These are phyloP conservation scores for Sciurus vulgaris DNA, from an alignment of 2,797 vertebrate genomes.

Conservation along the genomic window DNA sequence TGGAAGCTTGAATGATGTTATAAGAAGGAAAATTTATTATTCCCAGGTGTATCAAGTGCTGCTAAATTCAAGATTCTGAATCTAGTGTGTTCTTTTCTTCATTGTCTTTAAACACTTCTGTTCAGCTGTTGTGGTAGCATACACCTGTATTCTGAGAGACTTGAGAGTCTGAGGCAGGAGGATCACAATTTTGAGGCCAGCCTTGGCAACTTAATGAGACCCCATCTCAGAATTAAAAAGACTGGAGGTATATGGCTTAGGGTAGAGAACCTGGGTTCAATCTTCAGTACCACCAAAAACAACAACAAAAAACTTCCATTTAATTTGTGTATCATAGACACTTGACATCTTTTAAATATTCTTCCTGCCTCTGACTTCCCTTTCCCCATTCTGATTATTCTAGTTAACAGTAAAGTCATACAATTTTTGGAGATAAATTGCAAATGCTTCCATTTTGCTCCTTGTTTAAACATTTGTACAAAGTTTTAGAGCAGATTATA, in stretches of 20 bases:
- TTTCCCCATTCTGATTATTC: constrained; percentile 38
- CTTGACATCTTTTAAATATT: constrained; percentile 63
- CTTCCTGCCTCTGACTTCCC: constrained; percentile 53
- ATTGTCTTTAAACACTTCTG: constrained; percentile 47
- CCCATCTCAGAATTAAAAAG: no score
- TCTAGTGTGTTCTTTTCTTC: constrained; percentile 2
- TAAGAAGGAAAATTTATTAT: constrained; percentile 74
- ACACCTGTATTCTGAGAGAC: no score
- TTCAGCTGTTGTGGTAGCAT: neutral
- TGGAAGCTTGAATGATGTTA: constrained; percentile 68
- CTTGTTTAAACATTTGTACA: constrained; percentile 50
- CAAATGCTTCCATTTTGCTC: constrained; percentile 48
- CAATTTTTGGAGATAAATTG: constrained; percentile 42
- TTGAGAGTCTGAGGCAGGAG: no score
- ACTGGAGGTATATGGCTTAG: no score
- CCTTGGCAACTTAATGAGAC: no score
- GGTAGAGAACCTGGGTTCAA: no score
- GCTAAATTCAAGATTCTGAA: constrained; percentile 46
- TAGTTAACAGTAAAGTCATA: constrained; percentile 42
- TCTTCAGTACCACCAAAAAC: no score
- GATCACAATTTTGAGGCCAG: no score
- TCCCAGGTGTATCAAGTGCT: neutral
- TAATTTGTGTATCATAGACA: constrained; percentile 46
- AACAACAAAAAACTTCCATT: neutral
- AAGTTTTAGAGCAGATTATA: constrained; percentile 20